A percentile compares a stretch with the other conserved stretches of the same genome.
Conservation (phyloP, 2,888 invertebrate species). For the Papilio gigon region DNA sequence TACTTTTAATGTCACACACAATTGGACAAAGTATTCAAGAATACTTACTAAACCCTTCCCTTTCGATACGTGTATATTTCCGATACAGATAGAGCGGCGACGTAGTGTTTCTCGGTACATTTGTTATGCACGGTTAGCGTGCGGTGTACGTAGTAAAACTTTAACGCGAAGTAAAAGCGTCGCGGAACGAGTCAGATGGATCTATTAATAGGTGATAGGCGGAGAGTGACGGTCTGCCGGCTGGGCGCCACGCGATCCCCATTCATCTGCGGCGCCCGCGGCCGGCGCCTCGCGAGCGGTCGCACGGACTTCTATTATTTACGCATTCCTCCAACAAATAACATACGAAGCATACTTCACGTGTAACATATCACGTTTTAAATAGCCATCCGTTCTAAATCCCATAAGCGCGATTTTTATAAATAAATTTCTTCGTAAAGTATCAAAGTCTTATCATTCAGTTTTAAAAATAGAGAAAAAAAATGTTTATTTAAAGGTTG, state of each 20-base stretch:
- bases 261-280: conserved; percentile 65
- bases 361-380: conserved; percentile 2
- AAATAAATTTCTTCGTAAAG: background rate
- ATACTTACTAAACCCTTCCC: too few species aligned
- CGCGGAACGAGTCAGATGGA: conserved; percentile 54
- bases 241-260: conserved; percentile 65
- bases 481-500: too few species aligned
- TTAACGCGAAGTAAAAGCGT: conserved; percentile 46
- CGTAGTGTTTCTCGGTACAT: conserved; percentile 31
- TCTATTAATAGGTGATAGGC: conserved; percentile 71
- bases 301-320: conserved; percentile 64
- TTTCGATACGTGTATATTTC: background rate
- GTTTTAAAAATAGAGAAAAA: too few species aligned
- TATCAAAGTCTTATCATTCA: background rate
- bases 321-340: conserved; percentile 55
- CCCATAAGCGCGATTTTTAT: background rate
- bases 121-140: conserved; percentile 35
- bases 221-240: conserved; percentile 52
- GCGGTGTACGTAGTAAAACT: conserved; percentile 39
- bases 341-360: conserved; percentile 38
- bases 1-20: conserved; percentile 21
- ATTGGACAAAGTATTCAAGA: conserved; percentile 1
- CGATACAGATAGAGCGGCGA: background rate
- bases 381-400: background rate
- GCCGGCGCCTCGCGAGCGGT: conserved; percentile 60